Evolutionary conservation across 2,888 invertebrate species (phyloP).

Genomic region (Rhagonycha fulva): DNA sequence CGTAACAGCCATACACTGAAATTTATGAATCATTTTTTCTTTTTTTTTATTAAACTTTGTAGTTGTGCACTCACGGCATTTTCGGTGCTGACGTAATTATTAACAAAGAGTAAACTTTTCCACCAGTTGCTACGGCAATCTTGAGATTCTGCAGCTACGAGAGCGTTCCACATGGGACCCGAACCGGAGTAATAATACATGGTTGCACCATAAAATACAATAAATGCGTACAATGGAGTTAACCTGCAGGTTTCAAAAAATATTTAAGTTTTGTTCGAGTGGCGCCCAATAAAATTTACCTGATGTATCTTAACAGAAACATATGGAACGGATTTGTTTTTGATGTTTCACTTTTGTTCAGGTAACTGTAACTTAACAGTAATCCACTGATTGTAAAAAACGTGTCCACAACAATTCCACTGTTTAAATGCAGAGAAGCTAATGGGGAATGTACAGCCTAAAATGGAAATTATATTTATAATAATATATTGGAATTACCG

Average conservation of each 20-base stretch:
- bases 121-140: slow-evolving; percentile 67
- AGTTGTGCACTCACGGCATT: background rate
- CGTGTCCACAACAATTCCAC: background rate
- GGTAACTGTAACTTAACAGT: background rate
- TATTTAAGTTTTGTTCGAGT: background rate
- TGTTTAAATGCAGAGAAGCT: background rate
- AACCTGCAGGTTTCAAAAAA: slow-evolving; percentile 52
- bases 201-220: slow-evolving; percentile 62
- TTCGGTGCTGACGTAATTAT: slow-evolving; percentile 59
- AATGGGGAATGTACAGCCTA: background rate
- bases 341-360: background rate
- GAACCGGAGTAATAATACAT: slow-evolving; percentile 61
- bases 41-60: background rate
- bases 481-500: no score
- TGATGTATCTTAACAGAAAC: background rate
- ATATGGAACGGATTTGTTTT: background rate
- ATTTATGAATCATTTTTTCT: background rate
- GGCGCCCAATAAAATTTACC: background rate
- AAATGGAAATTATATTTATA: no score
- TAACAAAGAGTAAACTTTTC: slow-evolving; percentile 64
- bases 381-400: background rate
- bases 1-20: background rate
- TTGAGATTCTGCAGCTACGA: slow-evolving; percentile 56
- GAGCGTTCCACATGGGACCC: slow-evolving; percentile 64
- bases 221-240: slow-evolving; percentile 61